phyloP scores from a whole-genome alignment of 1,140 invertebrate genomes.

The Macrobrachium rosenbergii region DNA sequence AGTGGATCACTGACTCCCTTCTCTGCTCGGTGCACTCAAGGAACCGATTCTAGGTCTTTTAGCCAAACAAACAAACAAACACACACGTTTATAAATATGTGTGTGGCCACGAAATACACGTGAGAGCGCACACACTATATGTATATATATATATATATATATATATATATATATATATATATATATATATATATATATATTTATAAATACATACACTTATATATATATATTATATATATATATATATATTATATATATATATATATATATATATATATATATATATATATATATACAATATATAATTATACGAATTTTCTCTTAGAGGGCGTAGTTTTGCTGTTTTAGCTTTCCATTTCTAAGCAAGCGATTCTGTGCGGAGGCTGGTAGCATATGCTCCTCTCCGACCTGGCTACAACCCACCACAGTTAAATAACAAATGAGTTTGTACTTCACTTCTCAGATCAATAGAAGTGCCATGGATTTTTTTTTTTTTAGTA shows the following conservation, averaged over 20 bases:
- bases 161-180: conserved; percentile 9
- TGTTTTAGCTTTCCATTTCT: background rate
- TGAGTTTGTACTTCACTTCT: no score
- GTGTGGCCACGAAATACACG: background rate
- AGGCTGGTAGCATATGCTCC: no score
- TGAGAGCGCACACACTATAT: background rate
- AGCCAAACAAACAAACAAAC: background rate
- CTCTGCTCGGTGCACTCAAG: no score
- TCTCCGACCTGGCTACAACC: no score
- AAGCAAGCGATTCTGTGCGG: no score
- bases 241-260: background rate
- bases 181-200: conserved; percentile 8
- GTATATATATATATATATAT: conserved; percentile 18
- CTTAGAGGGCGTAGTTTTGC: background rate
- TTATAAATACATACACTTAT: background rate
- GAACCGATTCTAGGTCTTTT: no score
- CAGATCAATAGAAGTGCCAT: no score
- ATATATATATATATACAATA: no score
- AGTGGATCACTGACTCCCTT: no score
- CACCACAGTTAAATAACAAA: no score
- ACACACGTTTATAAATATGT: background rate
- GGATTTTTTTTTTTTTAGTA: no score
- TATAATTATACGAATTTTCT: no score
- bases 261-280: conserved; percentile 9
- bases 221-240: background rate